phyloP scores from a whole-genome alignment of 2,113 vertebrate species.

The Anseranas semipalmata region DNA sequence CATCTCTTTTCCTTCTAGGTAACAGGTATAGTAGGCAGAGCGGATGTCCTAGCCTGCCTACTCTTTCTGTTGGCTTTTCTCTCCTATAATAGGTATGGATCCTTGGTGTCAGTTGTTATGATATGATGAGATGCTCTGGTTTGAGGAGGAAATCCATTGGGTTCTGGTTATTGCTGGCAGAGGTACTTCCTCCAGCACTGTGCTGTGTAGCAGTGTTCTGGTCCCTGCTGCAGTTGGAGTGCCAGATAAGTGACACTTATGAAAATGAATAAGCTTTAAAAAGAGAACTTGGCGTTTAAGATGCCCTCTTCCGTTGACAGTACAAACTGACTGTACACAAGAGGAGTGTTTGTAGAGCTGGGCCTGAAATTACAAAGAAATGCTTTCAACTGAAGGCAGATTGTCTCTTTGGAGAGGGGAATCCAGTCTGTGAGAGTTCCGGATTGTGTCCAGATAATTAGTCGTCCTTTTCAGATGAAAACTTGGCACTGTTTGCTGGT shows the following conservation, averaged over 20 bases:
- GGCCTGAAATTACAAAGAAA: background rate
- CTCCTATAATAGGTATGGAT: conserved; percentile 90
- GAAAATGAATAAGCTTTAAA: background rate
- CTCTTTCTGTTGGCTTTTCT: conserved; percentile 95
- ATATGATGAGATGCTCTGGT: background rate
- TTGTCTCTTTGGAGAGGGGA: background rate
- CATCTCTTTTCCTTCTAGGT: conserved; percentile 80
- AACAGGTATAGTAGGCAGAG: conserved; percentile 96
- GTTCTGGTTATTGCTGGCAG: background rate
- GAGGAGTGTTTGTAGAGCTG: background rate
- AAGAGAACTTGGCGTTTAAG: background rate
- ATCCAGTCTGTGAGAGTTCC: background rate
- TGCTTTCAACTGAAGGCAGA: background rate
- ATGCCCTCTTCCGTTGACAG: background rate
- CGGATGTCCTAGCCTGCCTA: conserved; percentile 91
- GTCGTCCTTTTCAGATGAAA: background rate
- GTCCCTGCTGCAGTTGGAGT: background rate
- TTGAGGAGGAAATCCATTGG: background rate
- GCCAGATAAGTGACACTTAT: background rate
- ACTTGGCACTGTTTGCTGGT: background rate
- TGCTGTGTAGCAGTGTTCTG: background rate
- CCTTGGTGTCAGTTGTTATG: background rate
- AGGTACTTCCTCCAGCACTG: background rate
- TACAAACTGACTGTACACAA: background rate
- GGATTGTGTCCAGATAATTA: background rate